Evolutionary conservation across 2,888 invertebrate species (phyloP).

Genomic region (Nephrocerus scutellatus): DNA sequence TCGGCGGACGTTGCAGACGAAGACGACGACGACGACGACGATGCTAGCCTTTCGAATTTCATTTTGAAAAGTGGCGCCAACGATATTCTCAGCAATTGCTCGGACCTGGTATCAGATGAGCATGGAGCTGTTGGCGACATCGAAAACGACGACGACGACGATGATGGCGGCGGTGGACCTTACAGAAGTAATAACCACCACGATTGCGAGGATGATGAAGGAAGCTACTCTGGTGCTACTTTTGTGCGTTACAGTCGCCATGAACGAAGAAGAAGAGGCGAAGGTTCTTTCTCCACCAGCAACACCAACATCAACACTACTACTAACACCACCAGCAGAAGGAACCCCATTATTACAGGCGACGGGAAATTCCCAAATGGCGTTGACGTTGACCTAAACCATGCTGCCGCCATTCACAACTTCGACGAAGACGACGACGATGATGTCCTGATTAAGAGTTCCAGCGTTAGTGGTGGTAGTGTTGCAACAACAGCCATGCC

Average conservation of each 20-base stretch:
- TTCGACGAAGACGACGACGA: neutral
- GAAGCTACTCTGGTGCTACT: slow-evolving; percentile 5
- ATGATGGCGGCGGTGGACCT: slow-evolving; percentile 11
- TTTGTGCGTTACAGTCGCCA: neutral
- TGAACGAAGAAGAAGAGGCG: neutral
- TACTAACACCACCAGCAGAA: slow-evolving; percentile 3
- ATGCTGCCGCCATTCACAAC: neutral
- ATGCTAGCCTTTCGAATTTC: slow-evolving; percentile 18
- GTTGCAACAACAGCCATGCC: too few relatives aligned
- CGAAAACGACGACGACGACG: slow-evolving; percentile 16
- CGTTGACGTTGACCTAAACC: slow-evolving; percentile 1
- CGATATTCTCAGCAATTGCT: slow-evolving; percentile 22
- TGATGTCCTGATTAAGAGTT: slow-evolving; percentile 18
- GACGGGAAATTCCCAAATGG: neutral
- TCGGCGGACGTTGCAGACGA: too few relatives aligned
- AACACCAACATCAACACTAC: slow-evolving; percentile 7
- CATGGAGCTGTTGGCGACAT: slow-evolving; percentile 19
- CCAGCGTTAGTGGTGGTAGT: slow-evolving; percentile 17
- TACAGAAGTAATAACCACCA: slow-evolving; percentile 14
- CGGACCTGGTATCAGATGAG: slow-evolving; percentile 18
- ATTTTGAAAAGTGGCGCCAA: slow-evolving; percentile 22
- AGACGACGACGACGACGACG: slow-evolving; percentile 14
- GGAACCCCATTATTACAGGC: neutral
- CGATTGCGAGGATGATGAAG: slow-evolving; percentile 16
- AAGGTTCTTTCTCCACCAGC: slow-evolving; percentile 1